Evolutionary conservation across 2,888 invertebrate species (phyloP).

Genomic region (Dione juno): DNA sequence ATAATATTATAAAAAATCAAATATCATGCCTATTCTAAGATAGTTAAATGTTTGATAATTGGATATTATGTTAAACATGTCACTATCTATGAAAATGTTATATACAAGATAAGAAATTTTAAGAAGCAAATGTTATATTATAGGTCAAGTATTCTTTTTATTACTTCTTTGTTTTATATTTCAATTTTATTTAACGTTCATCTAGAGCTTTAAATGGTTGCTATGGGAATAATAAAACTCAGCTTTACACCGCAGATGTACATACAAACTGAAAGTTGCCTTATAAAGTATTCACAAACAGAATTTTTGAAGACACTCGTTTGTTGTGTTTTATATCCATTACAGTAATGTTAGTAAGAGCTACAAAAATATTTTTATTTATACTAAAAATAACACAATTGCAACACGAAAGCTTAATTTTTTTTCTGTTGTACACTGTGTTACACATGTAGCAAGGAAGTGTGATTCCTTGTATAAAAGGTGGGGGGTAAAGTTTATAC

Average conservation of each 20-base stretch:
- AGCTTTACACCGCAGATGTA: slow-evolving; percentile 42
- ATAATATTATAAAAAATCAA: not conserved
- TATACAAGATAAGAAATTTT: slow-evolving; percentile 10
- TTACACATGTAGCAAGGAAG: too few species aligned
- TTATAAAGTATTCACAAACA: slow-evolving; percentile 46
- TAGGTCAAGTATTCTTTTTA: slow-evolving; percentile 3
- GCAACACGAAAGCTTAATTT: too few species aligned
- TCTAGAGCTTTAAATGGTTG: slow-evolving; percentile 49
- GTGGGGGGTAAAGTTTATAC: not conserved
- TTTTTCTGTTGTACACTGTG: too few species aligned
- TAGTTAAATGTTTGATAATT: not conserved
- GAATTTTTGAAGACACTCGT: slow-evolving; percentile 40
- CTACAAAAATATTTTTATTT: not conserved
- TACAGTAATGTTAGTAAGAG: slow-evolving; percentile 16
- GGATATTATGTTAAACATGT: not conserved
- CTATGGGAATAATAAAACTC: slow-evolving; percentile 49
- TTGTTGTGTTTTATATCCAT: slow-evolving; percentile 34
- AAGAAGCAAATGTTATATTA: not conserved
- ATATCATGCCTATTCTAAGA: not conserved
- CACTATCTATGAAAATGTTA: not conserved
- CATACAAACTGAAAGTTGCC: slow-evolving; percentile 37
- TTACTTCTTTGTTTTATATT: slow-evolving; percentile 45
- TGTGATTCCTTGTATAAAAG: slow-evolving; percentile 9
- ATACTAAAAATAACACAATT: not conserved
- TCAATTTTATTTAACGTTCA: slow-evolving; percentile 53